phyloP scores from a whole-genome alignment of 2,113 vertebrate species.

The Leucosticte australis region DNA sequence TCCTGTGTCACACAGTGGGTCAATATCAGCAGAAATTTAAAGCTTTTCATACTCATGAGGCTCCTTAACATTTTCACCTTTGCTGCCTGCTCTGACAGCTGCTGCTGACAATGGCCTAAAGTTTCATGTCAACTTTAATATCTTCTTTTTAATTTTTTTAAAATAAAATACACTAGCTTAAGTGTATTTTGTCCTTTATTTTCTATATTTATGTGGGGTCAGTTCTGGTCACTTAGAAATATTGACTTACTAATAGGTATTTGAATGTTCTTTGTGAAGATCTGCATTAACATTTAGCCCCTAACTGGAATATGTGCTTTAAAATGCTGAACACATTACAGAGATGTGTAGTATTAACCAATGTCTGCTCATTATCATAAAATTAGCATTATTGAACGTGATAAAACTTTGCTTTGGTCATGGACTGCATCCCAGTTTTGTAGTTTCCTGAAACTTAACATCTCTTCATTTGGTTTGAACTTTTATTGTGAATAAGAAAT shows the following conservation, averaged over 20 bases:
- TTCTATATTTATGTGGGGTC: background rate
- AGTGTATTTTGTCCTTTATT: background rate
- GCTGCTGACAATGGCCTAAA: background rate
- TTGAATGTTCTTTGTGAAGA: background rate
- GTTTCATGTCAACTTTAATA: background rate
- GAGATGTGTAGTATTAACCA: background rate
- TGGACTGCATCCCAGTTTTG: background rate
- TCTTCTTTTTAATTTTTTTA: background rate
- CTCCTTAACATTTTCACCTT: background rate
- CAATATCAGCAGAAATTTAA: background rate
- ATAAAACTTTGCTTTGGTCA: background rate
- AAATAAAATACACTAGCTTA: background rate
- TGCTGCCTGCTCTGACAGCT: background rate
- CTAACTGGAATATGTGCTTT: background rate
- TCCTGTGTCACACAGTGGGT: background rate
- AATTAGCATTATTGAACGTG: background rate
- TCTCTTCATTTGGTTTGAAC: background rate
- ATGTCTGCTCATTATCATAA: background rate
- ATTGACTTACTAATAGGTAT: background rate
- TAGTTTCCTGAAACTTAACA: background rate
- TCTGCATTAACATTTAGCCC: background rate
- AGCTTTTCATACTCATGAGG: background rate
- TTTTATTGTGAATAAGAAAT: background rate
- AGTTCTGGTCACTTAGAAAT: background rate
- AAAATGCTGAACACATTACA: constrained; percentile 21